Evolutionary conservation across 2,888 invertebrate species (phyloP).

Genomic region (Nephrotoma flavescens): DNA sequence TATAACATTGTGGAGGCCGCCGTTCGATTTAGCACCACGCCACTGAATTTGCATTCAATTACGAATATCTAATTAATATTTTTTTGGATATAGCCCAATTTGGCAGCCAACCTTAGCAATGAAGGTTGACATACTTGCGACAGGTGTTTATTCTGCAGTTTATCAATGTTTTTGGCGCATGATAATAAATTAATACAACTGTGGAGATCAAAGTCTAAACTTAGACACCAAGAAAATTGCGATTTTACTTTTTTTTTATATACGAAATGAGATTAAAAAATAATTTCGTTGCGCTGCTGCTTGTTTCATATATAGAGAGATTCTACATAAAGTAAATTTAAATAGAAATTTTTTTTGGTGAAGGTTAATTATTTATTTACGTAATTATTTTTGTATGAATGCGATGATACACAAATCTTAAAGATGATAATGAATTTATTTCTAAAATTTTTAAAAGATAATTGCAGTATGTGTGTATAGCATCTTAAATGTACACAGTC

Average conservation of each 20-base stretch:
- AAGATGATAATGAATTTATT: neutral
- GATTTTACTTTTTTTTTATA: neutral
- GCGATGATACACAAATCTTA: neutral
- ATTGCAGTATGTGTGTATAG: neutral
- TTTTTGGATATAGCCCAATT: neutral
- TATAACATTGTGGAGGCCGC: neutral
- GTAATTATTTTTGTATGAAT: neutral
- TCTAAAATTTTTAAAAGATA: neutral
- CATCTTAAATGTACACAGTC: neutral
- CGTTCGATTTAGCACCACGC: neutral
- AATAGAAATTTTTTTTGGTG: neutral
- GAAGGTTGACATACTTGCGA: neutral
- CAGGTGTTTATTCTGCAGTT: neutral
- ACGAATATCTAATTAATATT: neutral
- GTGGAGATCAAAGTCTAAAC: neutral
- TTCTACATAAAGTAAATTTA: no score
- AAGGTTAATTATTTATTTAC: neutral
- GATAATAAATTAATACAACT: neutral
- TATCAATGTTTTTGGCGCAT: neutral
- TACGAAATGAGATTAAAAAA: neutral
- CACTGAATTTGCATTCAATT: neutral
- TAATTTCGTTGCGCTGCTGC: neutral
- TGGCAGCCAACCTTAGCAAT: neutral
- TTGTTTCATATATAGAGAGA: neutral
- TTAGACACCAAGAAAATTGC: neutral